These are phyloP conservation scores for Eristalis intricaria DNA, from an alignment of 2,888 invertebrate genomes.

Conservation along the genomic window DNA sequence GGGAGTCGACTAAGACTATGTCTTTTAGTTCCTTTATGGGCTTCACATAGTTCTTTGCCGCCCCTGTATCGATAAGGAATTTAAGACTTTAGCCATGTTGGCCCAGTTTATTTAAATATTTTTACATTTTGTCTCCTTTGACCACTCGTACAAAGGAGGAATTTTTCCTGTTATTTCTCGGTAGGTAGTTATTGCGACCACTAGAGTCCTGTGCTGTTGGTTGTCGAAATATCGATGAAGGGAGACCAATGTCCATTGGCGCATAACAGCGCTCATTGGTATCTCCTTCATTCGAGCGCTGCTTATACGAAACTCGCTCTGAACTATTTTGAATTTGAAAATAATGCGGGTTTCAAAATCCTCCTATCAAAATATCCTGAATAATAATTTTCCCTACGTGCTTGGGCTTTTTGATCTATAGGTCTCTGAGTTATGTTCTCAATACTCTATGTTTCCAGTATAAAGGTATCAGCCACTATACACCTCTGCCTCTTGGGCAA, in stretches of 20 bases:
- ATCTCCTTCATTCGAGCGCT: neutral
- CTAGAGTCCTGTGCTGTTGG: neutral
- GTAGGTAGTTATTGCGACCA: neutral
- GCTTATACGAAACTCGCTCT: neutral
- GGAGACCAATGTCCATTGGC: too few species aligned
- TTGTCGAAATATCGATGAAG: too few species aligned
- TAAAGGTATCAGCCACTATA: neutral
- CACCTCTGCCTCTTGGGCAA: conserved; percentile 46
- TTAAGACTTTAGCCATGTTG: neutral
- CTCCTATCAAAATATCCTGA: neutral
- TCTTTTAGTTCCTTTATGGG: too few species aligned
- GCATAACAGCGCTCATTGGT: neutral
- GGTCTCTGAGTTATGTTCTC: neutral
- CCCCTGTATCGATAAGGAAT: too few species aligned
- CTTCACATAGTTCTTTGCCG: too few species aligned
- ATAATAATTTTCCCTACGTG: neutral
- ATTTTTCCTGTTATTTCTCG: neutral
- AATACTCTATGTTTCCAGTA: neutral
- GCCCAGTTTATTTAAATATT: neutral
- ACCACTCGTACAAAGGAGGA: neutral
- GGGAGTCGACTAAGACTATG: too few species aligned
- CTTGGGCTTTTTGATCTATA: neutral
- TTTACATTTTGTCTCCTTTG: neutral
- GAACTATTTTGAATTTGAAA: neutral
- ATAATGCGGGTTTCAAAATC: neutral